Evolutionary conservation across 2,888 invertebrate genomes (phyloP).

Genomic region (Agrenia bidenticulata): DNA sequence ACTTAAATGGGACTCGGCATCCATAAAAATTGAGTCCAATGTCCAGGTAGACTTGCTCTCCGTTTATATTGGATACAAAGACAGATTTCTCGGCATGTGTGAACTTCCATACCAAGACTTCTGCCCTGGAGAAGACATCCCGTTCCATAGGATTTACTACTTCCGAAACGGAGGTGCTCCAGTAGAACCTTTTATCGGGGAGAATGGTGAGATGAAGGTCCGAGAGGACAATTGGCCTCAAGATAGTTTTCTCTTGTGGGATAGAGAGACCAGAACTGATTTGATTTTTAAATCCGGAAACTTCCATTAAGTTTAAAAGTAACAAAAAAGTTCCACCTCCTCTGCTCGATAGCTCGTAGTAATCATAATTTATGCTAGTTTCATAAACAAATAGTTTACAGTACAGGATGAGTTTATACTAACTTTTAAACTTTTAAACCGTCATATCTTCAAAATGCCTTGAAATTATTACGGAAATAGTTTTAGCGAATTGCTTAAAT

Average conservation of each 20-base stretch:
- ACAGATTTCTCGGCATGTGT: constrained; percentile 41
- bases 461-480: no score
- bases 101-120: constrained; percentile 32
- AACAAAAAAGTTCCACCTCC: no score
- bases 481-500: no score
- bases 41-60: neutral
- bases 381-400: no score
- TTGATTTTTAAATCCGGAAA: constrained; percentile 37
- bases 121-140: constrained; percentile 35
- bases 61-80: constrained; percentile 41
- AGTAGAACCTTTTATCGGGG: constrained; percentile 30
- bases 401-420: no score
- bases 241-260: constrained; percentile 33
- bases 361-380: no score
- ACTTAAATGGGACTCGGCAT: constrained; percentile 33
- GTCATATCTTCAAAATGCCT: no score
- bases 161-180: constrained; percentile 40
- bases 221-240: constrained; percentile 37
- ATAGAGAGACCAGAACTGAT: constrained; percentile 32
- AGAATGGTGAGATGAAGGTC: constrained; percentile 37
- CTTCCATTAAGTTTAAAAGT: no score
- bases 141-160: constrained; percentile 39
- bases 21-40: neutral
- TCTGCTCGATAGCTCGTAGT: no score
- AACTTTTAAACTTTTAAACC: no score